phyloP scores from a whole-genome alignment of 2,888 invertebrate species.

The Trachelus stipa region DNA sequence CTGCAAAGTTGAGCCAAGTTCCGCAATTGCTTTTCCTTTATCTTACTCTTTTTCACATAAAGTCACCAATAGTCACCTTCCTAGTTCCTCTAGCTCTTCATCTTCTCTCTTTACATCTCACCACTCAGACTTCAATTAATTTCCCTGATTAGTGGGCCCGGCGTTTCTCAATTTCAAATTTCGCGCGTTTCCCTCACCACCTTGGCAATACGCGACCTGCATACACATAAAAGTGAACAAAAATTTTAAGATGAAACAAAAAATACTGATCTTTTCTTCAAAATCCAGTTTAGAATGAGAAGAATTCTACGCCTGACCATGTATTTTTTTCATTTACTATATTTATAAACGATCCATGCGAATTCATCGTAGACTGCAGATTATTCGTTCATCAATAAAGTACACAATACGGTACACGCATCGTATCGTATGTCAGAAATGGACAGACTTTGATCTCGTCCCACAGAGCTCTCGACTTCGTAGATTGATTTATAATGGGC shows the following conservation, averaged over 20 bases:
- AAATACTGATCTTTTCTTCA: no score
- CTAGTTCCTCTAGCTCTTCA: slow-evolving; percentile 3
- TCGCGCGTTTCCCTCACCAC: slow-evolving; percentile 22
- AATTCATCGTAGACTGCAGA: no score
- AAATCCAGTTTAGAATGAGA: no score
- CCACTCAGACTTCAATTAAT: slow-evolving; percentile 58
- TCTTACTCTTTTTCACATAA: slow-evolving; percentile 10
- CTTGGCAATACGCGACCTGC: neutral
- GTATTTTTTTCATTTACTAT: no score
- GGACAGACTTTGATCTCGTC: neutral
- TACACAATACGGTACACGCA: no score
- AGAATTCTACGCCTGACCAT: no score
- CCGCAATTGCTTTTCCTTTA: slow-evolving; percentile 36
- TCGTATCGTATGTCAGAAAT: no score
- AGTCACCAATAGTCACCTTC: neutral
- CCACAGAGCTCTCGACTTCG: neutral
- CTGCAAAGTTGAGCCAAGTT: slow-evolving; percentile 39
- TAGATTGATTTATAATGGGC: slow-evolving; percentile 55
- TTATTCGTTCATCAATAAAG: no score
- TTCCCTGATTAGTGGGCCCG: slow-evolving; percentile 45
- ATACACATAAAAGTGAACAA: no score
- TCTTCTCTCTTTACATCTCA: slow-evolving; percentile 19
- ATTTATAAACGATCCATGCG: no score
- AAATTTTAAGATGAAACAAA: no score
- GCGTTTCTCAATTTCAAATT: slow-evolving; percentile 53